Evolutionary conservation across 2,888 invertebrate species (phyloP), one percentile per base, ranked within the genome.

Genomic region (Drosophila pseudotakahashii): DNA sequence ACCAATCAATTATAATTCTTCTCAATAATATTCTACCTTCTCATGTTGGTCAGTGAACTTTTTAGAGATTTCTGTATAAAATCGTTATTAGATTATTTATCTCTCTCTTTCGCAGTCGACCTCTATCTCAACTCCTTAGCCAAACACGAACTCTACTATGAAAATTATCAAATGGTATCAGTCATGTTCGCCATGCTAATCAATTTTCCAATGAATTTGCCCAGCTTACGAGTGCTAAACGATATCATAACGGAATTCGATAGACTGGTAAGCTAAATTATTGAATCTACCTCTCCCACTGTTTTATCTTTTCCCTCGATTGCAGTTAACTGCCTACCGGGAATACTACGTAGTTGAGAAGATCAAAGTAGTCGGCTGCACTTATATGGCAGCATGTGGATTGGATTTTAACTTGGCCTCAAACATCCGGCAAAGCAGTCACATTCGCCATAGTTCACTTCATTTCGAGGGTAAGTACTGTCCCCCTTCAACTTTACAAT

Each of bases 321-420:
- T 23, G 3, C 61, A 61, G 61, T 26, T 61, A 10, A 47, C 1
- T 32, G 37, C 42, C 2, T 94, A 94, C 42, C 88, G 75, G 3
- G 89, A 93, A 0, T 93, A 94, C 55, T 93, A 94, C 53, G 94
- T 95, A 82, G 95, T 99, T 3, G 99, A 99, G 91, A 99, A 99
- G 92, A 99, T 99, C 26, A 99, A 99, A 93, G 96, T 98, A 59
- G 98, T 98, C 26, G 98, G 98, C 61, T 97, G 97, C 94, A 98
- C 98, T 0, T 99, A 98, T 89, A 98, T 99, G 98, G 98, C 98
- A 1, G 98, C 98, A 0, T 97, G 97, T 89, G 99, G 98, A 0
- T 93, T 99, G 48, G 96, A 96, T 79, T 94, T 96, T 0, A 94
- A 94, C 34, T 93, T 95, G 71, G 93, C 95, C 60, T 85, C 79